Evolutionary conservation across 2,888 invertebrate genomes (phyloP).

Genomic region (Ormyrus thymus): DNA sequence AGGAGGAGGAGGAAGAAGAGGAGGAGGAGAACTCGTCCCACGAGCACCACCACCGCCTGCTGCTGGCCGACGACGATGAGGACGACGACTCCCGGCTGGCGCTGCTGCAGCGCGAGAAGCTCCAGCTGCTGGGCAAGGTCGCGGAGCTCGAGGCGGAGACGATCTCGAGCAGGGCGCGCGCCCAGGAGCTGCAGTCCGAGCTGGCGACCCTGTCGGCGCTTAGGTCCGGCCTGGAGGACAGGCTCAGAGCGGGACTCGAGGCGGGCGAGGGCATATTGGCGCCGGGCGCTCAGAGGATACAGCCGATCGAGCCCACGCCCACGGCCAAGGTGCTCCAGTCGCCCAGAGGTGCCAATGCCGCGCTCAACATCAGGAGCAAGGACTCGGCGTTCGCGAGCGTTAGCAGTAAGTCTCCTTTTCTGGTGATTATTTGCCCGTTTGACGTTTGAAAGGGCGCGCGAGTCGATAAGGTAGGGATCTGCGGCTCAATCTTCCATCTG

Average conservation of each 20-base stretch:
- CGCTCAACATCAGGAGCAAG: slow-evolving; percentile 63
- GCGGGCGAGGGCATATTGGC: slow-evolving; percentile 59
- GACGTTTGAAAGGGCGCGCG: no score
- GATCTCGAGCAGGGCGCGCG: slow-evolving; percentile 80
- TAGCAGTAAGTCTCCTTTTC: slow-evolving; percentile 26
- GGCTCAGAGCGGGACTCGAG: slow-evolving; percentile 68
- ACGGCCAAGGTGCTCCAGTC: slow-evolving; percentile 56
- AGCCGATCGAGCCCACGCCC: slow-evolving; percentile 59
- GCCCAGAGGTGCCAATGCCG: slow-evolving; percentile 60
- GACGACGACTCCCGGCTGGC: slow-evolving; percentile 78
- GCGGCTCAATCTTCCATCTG: no score
- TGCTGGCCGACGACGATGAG: slow-evolving; percentile 57
- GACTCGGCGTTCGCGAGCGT: slow-evolving; percentile 66
- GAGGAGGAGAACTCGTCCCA: slow-evolving; percentile 60
- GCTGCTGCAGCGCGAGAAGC: slow-evolving; percentile 83
- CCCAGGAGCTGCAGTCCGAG: slow-evolving; percentile 81
- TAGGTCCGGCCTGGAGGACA: slow-evolving; percentile 71
- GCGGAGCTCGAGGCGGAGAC: slow-evolving; percentile 88
- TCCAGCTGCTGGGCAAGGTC: slow-evolving; percentile 83
- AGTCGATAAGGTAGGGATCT: no score
- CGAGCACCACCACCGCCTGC: slow-evolving; percentile 54
- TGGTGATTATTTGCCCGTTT: no score
- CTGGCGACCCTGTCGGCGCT: slow-evolving; percentile 77
- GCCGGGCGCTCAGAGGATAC: slow-evolving; percentile 67
- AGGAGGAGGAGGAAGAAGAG: no score